Evolutionary conservation across 2,113 vertebrate species (phyloP).

Genomic region (Larimichthys polyactis): DNA sequence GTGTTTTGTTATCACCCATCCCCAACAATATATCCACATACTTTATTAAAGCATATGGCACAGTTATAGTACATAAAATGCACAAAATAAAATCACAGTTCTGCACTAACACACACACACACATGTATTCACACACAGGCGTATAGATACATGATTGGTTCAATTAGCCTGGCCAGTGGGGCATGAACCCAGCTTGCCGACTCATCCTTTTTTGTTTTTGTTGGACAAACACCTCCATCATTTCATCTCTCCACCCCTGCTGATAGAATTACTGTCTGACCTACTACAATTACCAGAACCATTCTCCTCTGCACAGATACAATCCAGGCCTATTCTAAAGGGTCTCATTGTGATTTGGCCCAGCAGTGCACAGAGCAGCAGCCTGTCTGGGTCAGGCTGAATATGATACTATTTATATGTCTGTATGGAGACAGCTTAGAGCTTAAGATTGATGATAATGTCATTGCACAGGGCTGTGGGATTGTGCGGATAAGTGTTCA

Average conservation of each 20-base stretch:
- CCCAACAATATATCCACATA: background rate
- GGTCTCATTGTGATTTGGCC: constrained; percentile 41
- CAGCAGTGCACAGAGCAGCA: constrained; percentile 30
- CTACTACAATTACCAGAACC: constrained; percentile 59
- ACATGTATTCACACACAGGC: constrained; percentile 5
- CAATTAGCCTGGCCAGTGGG: constrained; percentile 42
- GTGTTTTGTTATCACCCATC: background rate
- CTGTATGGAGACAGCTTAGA: constrained; percentile 34
- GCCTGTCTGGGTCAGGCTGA: constrained; percentile 62
- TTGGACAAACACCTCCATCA: constrained; percentile 42
- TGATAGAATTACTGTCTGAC: constrained; percentile 68
- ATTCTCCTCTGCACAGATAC: constrained; percentile 60
- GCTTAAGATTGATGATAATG: constrained; percentile 42
- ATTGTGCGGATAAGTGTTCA: constrained; percentile 13
- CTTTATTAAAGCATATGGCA: background rate
- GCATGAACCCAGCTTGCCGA: constrained; percentile 62
- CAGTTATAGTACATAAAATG: background rate
- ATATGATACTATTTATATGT: constrained; percentile 49
- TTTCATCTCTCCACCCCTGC: constrained; percentile 19
- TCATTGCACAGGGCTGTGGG: constrained; percentile 2
- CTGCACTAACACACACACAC: background rate
- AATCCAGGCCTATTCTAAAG: constrained; percentile 52
- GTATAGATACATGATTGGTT: constrained; percentile 29
- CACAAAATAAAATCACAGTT: constrained; percentile 8
- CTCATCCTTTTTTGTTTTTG: constrained; percentile 9